Conservation (phyloP, 1,140 invertebrate genomes). For the Leguminivora glycinivorella region DNA sequence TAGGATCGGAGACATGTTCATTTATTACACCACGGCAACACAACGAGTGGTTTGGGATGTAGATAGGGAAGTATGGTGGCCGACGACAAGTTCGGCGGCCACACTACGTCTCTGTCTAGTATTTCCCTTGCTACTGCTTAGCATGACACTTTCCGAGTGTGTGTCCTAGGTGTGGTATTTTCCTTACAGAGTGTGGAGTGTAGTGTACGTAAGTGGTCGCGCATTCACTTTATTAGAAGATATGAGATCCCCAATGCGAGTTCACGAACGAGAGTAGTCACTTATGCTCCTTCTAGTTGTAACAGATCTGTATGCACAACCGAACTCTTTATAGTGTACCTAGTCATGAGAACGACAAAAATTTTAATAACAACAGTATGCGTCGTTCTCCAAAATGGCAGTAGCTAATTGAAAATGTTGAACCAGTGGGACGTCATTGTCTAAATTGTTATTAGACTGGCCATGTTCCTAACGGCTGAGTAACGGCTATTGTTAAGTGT, state of each 20-base stretch:
- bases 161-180: too few relatives aligned
- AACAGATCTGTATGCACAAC: conserved; percentile 33
- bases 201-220: too few relatives aligned
- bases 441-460: conserved; percentile 15
- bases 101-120: too few relatives aligned
- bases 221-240: not conserved
- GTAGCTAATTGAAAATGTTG: not conserved
- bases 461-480: not conserved
- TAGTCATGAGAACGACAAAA: conserved; percentile 61
- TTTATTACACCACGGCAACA: too few relatives aligned
- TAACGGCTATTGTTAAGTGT: not conserved
- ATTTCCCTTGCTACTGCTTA: too few relatives aligned
- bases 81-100: too few relatives aligned
- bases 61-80: too few relatives aligned
- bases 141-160: too few relatives aligned
- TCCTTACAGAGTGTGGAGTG: too few relatives aligned
- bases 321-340: conserved; percentile 56
- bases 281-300: not conserved
- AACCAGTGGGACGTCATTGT: not conserved
- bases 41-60: too few relatives aligned
- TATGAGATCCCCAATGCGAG: not conserved
- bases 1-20: too few relatives aligned
- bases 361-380: conserved; percentile 58
- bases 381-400: not conserved
- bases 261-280: not conserved